Evolutionary conservation across 2,113 vertebrate genomes (phyloP), one percentile per base, ranked within the genome.

Genomic region (Misgurnus mizolepis): DNA sequence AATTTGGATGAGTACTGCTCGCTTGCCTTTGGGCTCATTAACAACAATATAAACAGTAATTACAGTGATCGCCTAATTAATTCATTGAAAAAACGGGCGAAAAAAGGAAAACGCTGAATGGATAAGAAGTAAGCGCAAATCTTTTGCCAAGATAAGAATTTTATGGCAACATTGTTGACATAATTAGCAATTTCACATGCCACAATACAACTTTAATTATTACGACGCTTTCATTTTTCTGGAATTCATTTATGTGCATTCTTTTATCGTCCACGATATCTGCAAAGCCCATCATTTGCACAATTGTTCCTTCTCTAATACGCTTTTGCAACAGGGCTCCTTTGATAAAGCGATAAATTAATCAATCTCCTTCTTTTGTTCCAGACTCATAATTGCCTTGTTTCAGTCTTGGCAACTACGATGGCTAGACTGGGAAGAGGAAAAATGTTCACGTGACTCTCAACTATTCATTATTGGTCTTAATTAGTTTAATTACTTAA

Each of bases 1-100:
- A 91, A 92, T 94, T 92, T 93, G 91, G 92, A 92, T 93, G 91
- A 93, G 91, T 92, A 90, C 89, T 89, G 90, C 91, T 93, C 85
- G 85, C 89, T 92, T 91, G 91, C 91, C 92, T 94, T 92, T 93
- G 91, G 92, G 91, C 91, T 94, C 91, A 93, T 94, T 93, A 92
- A 94, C 90, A 93, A 91, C 91, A 92, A 94, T 91, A 92, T 91
- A 93, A 93, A 93, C 93, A 93, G 91, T 93, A 92, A 93, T 94
- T 94, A 92, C 93, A 91, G 90, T 92, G 90, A 94, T 93, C 90
- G 88, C 84, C 90, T 93, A 93, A 93, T 93, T 93, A 92, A 93
- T 94, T 92, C 89, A 88, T 93, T 93, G 90, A 87, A 80, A 77
- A 84, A 85, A 64, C 41, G 50, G 66, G 73, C 40, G 58, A 61